phyloP scores from a whole-genome alignment of 2,113 vertebrate genomes.

The Prochilodus magdalenae region DNA sequence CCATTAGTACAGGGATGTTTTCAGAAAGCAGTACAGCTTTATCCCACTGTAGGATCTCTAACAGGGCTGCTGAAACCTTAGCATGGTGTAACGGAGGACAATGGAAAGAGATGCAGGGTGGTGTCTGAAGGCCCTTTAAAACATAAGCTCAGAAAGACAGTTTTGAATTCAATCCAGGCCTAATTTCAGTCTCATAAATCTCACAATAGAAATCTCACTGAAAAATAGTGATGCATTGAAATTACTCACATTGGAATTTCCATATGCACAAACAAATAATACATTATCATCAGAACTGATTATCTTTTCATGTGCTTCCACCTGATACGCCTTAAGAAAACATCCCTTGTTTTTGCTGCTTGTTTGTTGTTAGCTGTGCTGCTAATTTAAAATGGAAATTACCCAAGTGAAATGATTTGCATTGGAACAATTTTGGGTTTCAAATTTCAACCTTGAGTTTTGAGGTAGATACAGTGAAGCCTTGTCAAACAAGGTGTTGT shows the following conservation, averaged over 20 bases:
- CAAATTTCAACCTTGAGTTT: constrained; percentile 65
- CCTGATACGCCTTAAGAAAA: not conserved
- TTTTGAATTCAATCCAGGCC: no score
- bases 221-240: not conserved
- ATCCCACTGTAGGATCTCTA: constrained; percentile 65
- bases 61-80: constrained; percentile 52
- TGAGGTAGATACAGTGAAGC: constrained; percentile 64
- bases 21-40: constrained; percentile 77
- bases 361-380: constrained; percentile 1
- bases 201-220: no score
- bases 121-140: constrained; percentile 12
- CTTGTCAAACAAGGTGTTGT: constrained; percentile 67
- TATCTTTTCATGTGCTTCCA: not conserved
- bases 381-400: constrained; percentile 69
- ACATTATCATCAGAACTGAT: not conserved
- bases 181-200: no score
- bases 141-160: not conserved
- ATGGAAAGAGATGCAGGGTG: constrained; percentile 19
- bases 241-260: no score
- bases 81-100: constrained; percentile 23
- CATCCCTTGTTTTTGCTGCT: not conserved
- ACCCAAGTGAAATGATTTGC: constrained; percentile 73
- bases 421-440: constrained; percentile 74
- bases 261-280: no score
- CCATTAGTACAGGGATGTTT: constrained; percentile 80